These are phyloP conservation scores for Spodoptera littoralis DNA, from an alignment of 2,888 invertebrate genomes.

Conservation along the genomic window DNA sequence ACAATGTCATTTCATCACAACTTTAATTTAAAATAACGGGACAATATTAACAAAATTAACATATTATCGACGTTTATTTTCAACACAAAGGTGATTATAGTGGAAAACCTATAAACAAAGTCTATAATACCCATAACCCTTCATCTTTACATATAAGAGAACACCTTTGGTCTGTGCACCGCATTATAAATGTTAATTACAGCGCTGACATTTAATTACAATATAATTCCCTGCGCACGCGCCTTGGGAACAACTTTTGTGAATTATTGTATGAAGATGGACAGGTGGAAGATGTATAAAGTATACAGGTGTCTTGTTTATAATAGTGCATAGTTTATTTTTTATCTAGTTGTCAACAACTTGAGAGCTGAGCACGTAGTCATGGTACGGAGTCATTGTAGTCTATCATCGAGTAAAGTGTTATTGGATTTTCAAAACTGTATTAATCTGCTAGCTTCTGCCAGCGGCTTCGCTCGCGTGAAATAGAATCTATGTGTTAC, in stretches of 20 bases:
- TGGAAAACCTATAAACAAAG: background rate
- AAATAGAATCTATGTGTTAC: no score
- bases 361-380: no score
- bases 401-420: no score
- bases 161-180: slow-evolving; percentile 53
- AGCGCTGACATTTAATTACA: slow-evolving; percentile 70
- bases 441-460: no score
- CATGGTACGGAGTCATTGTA: no score
- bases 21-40: no score
- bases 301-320: slow-evolving; percentile 18
- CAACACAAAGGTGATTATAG: no score
- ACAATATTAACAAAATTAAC: no score
- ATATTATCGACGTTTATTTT: no score
- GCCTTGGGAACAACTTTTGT: slow-evolving; percentile 48
- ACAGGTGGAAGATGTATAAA: slow-evolving; percentile 64
- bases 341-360: background rate
- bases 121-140: slow-evolving; percentile 21
- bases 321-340: background rate
- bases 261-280: slow-evolving; percentile 66
- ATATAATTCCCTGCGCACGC: slow-evolving; percentile 52
- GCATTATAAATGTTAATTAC: slow-evolving; percentile 63
- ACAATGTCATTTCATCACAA: background rate
- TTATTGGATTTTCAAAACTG: no score
- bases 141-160: slow-evolving; percentile 37
- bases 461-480: no score